Conservation (phyloP, 2,797 vertebrate genomes). For the Australoheros facetus region DNA sequence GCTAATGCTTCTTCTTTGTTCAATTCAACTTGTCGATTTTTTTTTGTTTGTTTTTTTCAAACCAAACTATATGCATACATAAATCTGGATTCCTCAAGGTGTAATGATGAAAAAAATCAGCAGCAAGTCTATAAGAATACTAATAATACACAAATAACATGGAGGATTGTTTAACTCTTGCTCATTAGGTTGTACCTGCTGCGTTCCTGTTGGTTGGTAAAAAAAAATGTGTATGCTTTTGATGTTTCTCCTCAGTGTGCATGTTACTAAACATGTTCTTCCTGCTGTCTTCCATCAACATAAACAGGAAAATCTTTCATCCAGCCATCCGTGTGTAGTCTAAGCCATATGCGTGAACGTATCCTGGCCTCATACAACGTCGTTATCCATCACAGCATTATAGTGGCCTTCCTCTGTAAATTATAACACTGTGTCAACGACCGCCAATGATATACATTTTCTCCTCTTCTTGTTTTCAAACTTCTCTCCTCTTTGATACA, state of each 20-base stretch:
- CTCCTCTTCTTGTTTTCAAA: neutral
- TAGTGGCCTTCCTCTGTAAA: constrained; percentile 48
- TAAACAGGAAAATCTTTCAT: constrained; percentile 17
- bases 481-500: constrained; percentile 6
- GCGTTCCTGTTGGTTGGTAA: neutral
- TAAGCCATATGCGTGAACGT: constrained; percentile 41
- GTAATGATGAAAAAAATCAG: constrained; percentile 34
- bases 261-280: constrained; percentile 10
- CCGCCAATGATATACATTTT: constrained; percentile 11
- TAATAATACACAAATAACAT: constrained; percentile 31
- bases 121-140: constrained; percentile 30
- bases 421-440: constrained; percentile 49
- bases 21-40: constrained; percentile 64
- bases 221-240: neutral
- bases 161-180: constrained; percentile 1
- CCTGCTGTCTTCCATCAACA: constrained; percentile 29
- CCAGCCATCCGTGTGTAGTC: constrained; percentile 20
- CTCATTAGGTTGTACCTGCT: constrained; percentile 18
- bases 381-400: constrained; percentile 52
- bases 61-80: constrained; percentile 23
- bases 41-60: constrained; percentile 51
- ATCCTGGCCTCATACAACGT: constrained; percentile 45
- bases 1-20: constrained; percentile 59
- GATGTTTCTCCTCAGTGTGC: neutral
- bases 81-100: constrained; percentile 43